phyloP scores from a whole-genome alignment of 2,888 invertebrate genomes.

The Neoascia interrupta region DNA sequence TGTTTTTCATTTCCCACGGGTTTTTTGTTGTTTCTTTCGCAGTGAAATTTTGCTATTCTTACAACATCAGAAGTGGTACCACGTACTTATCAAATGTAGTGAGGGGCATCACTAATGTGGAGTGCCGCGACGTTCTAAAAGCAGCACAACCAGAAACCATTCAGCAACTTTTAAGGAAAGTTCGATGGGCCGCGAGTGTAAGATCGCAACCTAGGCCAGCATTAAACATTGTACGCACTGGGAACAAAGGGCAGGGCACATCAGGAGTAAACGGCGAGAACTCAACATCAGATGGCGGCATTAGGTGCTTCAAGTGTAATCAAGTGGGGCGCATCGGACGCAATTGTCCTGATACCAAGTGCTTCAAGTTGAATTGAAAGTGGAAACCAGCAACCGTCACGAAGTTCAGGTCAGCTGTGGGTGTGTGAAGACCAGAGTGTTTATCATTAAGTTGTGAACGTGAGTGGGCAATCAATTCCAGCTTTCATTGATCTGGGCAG shows the following conservation, averaged over 20 bases:
- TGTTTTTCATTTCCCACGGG: too few relatives aligned
- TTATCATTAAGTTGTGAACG: neutral
- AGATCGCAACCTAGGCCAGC: neutral
- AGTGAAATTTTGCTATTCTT: too few relatives aligned
- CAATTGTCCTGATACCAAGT: neutral
- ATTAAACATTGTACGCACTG: too few relatives aligned
- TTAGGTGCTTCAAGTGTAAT: neutral
- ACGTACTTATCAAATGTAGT: too few relatives aligned
- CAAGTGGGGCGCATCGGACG: too few relatives aligned
- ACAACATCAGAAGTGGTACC: too few relatives aligned
- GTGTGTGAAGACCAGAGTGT: conserved; percentile 6
- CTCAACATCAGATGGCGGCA: neutral
- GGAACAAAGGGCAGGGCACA: too few relatives aligned
- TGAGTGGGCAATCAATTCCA: conserved; percentile 4
- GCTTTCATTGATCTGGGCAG: conserved; percentile 10
- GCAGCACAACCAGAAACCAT: conserved; percentile 4
- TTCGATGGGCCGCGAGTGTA: conserved; percentile 5
- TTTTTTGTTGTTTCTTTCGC: too few relatives aligned
- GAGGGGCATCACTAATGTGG: conserved; percentile 2
- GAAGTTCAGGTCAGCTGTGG: neutral
- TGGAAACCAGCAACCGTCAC: conserved; percentile 4
- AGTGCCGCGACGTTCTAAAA: conserved; percentile 9
- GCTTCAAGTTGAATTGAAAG: conserved; percentile 2
- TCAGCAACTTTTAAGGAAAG: neutral
- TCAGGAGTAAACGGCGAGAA: neutral